Evolutionary conservation across 2,113 vertebrate genomes (phyloP), one percentile per base, ranked within the genome.

Genomic region (Atractosteus spatula): DNA sequence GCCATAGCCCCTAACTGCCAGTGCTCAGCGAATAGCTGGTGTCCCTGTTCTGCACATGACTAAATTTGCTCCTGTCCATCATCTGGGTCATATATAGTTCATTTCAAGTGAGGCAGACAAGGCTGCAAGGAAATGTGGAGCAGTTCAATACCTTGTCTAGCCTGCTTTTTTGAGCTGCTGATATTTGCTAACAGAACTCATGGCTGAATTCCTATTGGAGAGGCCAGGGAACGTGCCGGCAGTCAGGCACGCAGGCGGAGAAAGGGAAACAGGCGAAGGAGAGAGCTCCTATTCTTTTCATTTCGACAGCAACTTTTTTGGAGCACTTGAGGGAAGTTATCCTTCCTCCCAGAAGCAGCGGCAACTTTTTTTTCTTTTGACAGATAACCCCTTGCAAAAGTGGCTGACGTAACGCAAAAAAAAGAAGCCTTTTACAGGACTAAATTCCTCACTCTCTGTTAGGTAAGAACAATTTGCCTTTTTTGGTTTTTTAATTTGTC

Each of bases 71-170:
- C 88, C 94, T 93, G 94, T 95, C 94, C 88, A 88, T 97, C 93
- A 96, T 91, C 88, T 83, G 86, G 90, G 92, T 94, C 92, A 92
- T 96, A 97, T 96, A 96, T 94, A 97, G 94, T 92, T 94, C 93
- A 94, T 93, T 92, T 90, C 90, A 75, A 92, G 86, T 89, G 85
- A 81, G 88, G 87, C 84, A 91, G 91, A 87, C 87, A 88, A 88
- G 86, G 89, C 89, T 89, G 81, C 79, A 79, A 81, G 85, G 88
- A 93, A 93, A 91, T 90, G 91, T 93, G 91, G 91, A 85, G 87
- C 88, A 84, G 89, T 89, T 91, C 89, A 91, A 90, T 90, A 88
- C 88, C 86, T 91, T 80, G 83, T 78, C 83, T 82, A 80, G 88
- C 79, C 84, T 74, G 85, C 74, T 51, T 55, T 78, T 80, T 80